phyloP scores from a whole-genome alignment of 2,797 vertebrate species.

The Lagodon rhomboides region DNA sequence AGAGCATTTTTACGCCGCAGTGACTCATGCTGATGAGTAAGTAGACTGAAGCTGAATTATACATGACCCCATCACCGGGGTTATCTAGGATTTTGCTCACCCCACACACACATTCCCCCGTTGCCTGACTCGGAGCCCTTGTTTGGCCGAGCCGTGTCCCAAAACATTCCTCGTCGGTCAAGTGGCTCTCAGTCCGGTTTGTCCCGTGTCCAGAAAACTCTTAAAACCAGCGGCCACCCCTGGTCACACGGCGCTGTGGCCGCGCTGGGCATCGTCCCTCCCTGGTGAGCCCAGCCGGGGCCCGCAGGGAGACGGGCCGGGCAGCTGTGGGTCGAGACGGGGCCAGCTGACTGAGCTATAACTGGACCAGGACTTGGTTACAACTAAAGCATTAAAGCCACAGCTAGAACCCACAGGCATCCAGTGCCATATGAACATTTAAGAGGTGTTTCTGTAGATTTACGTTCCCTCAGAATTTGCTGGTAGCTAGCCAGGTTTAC shows the following conservation, averaged over 20 bases:
- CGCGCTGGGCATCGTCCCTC: constrained; percentile 41
- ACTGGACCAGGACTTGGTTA: constrained; percentile 56
- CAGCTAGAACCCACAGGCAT: constrained; percentile 38
- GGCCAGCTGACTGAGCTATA: constrained; percentile 73
- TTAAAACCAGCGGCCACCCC: constrained; percentile 55
- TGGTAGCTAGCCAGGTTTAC: constrained; percentile 23
- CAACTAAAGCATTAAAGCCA: constrained; percentile 58
- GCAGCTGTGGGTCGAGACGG: constrained; percentile 40
- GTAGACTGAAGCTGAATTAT: constrained; percentile 26
- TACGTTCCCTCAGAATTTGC: constrained; percentile 37
- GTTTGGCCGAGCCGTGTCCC: constrained; percentile 62
- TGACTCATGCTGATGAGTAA: constrained; percentile 30
- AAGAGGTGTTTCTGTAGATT: constrained; percentile 53
- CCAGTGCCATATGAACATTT: constrained; percentile 32
- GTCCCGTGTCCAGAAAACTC: constrained; percentile 62
- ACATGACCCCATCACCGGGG: constrained; percentile 29
- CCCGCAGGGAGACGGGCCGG: constrained; percentile 16
- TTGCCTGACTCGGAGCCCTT: constrained; percentile 51
- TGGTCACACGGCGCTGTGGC: constrained; percentile 39
- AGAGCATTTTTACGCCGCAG: not conserved
- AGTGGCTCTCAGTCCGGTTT: constrained; percentile 69
- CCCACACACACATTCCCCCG: constrained; percentile 37
- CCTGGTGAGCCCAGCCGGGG: constrained; percentile 31
- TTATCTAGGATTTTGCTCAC: constrained; percentile 54
- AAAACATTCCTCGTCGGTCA: constrained; percentile 81